Base-by-base conservation (phyloP, 2,888 invertebrate species). In the Calameuta idolon region DNA sequence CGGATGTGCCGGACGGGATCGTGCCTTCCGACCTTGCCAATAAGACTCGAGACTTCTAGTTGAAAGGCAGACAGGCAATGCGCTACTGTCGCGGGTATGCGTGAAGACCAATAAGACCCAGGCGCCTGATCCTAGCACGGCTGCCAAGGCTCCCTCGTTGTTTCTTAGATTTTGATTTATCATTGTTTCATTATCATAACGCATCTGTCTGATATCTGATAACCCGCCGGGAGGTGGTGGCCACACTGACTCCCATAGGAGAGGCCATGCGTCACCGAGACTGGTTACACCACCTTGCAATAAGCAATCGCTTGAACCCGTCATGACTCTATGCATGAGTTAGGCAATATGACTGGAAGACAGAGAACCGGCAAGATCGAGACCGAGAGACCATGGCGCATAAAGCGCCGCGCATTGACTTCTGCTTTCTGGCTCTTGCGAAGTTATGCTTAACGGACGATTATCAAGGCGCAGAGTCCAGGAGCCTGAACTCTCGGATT, bases 321-420 rank as follows among this genome's bases (percentile, higher is more conserved):
- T 88, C 88, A 88, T 89, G 89, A 88, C 85, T 89, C 85, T 87
- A 88, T 88, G 86, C 87, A 88, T 88, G 88, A 88, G 87, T 88
- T 87, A 78, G 82, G 82, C 85, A 87, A 88, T 23, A 34, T 15
- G 31, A 12, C 23, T 55, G 23, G 23, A 55, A 55, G 55, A 55
- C 55, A 55, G 55, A 55, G 55, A 55, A 23, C 55, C 55, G 23
- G 9, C 55, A 55, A 23, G 55, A 55, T 55, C 9, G 55, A 55
- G 55, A 55, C 55, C 23, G 55, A 55, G 55, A 55, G 55, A 55
- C 55, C 55, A 23, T 55, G 55, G 55, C 33, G 30, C 35, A 11
- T 40, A 55, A 69, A 76, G 55, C 34, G 31, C 75, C 73, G 55
- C 74, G 74, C 74, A 74, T 35, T 74, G 74, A 35, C 74, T 74